Percentiles rank a stretch among this genome's conserved stretches.
Evolutionary conservation across 2,797 vertebrate genomes (phyloP).

Genomic region (Sebastes nivosus): DNA sequence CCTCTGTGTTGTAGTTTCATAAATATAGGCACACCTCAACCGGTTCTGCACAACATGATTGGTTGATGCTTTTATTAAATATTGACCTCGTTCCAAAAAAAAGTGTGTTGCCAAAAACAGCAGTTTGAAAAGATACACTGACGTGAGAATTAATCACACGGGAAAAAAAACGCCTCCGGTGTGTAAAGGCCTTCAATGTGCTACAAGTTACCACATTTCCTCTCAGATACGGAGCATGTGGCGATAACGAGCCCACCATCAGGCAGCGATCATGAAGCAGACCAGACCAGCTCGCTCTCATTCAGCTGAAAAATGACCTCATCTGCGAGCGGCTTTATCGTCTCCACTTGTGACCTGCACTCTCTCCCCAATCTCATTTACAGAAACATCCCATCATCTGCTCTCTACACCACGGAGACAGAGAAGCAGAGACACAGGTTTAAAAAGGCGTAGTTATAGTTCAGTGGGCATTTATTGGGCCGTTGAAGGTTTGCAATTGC

Average conservation of each 20-base stretch:
- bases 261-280: constrained; percentile 7
- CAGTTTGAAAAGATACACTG: too few relatives aligned
- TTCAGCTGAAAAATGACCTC: constrained; percentile 64
- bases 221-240: neutral
- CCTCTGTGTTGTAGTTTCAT: neutral
- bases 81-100: too few relatives aligned
- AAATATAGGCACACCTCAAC: neutral
- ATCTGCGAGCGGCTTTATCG: constrained; percentile 50
- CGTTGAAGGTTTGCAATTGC: constrained; percentile 27
- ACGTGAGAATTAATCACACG: too few relatives aligned
- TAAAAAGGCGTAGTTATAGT: constrained; percentile 37
- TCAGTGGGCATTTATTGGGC: constrained; percentile 40
- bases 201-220: neutral
- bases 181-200: neutral
- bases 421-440: constrained; percentile 16
- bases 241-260: constrained; percentile 25
- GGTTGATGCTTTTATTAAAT: too few relatives aligned
- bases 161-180: fast-evolving
- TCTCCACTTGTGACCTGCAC: constrained; percentile 50
- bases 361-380: constrained; percentile 62
- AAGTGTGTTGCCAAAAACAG: too few relatives aligned
- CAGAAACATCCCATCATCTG: constrained; percentile 58
- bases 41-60: too few relatives aligned
- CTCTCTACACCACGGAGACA: constrained; percentile 5
- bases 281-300: constrained; percentile 23